phyloP scores from a whole-genome alignment of 2,888 invertebrate species.

The Itoplectis maculator region DNA sequence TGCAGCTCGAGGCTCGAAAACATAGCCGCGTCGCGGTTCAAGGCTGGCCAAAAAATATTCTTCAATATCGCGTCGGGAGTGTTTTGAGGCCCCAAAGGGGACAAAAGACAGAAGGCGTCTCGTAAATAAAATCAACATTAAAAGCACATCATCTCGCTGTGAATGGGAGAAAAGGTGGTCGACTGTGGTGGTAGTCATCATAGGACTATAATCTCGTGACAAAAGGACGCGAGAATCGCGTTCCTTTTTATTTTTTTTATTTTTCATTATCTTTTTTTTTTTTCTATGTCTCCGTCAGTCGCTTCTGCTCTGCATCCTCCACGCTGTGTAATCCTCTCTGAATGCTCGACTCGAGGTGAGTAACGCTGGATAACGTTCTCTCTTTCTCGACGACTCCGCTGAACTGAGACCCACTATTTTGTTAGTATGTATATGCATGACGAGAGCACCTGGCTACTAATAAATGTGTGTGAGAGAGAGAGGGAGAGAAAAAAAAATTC shows the following conservation, averaged over 20 bases:
- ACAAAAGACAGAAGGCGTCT: conserved; percentile 67
- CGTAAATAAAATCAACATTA: conserved; percentile 73
- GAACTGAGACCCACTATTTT: conserved; percentile 49
- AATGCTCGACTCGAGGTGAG: conserved; percentile 43
- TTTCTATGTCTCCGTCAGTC: conserved; percentile 49
- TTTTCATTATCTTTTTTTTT: not conserved
- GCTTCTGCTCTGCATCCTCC: conserved; percentile 59
- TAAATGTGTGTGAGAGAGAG: conserved; percentile 18
- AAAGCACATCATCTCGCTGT: conserved; percentile 69
- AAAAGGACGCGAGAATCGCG: conserved; percentile 62
- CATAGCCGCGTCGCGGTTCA: too few relatives aligned
- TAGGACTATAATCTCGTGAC: conserved; percentile 70
- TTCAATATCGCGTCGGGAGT: conserved; percentile 36
- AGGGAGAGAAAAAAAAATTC: conserved; percentile 21
- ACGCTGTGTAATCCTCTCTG: conserved; percentile 64
- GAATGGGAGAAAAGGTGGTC: conserved; percentile 59
- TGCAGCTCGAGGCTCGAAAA: too few relatives aligned
- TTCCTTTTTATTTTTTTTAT: conserved; percentile 27
- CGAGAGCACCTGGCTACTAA: conserved; percentile 34
- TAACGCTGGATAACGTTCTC: conserved; percentile 40
- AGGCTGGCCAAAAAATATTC: conserved; percentile 59
- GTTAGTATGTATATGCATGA: conserved; percentile 15
- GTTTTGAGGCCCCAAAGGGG: conserved; percentile 22
- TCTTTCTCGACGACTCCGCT: conserved; percentile 36
- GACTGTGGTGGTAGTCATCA: conserved; percentile 67